phyloP scores from a whole-genome alignment of 2,888 invertebrate species.

The Pheosia gnoma region DNA sequence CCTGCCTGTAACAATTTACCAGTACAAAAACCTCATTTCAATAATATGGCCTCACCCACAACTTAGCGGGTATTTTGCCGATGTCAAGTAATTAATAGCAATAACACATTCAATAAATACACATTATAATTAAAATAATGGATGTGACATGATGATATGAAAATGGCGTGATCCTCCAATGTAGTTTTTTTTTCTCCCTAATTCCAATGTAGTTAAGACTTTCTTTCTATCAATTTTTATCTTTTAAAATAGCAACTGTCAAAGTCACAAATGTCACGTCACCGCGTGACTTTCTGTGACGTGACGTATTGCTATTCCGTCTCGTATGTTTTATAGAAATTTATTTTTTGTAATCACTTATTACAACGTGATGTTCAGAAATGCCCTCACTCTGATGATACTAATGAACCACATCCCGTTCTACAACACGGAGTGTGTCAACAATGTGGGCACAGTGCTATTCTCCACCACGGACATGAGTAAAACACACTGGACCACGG shows the following conservation, averaged over 20 bases:
- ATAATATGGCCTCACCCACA: too few relatives aligned
- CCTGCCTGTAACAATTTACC: too few relatives aligned
- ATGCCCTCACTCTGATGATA: not conserved
- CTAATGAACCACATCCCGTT: not conserved
- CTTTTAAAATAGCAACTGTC: not conserved
- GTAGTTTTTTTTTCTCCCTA: too few relatives aligned
- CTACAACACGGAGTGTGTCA: slow-evolving; percentile 16
- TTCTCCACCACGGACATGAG: slow-evolving; percentile 47
- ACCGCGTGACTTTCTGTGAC: too few relatives aligned
- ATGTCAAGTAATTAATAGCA: too few relatives aligned
- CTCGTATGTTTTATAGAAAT: not conserved
- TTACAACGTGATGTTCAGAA: slow-evolving; percentile 1
- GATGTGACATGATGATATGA: too few relatives aligned
- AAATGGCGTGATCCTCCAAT: too few relatives aligned
- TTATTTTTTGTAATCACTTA: slow-evolving; percentile 6
- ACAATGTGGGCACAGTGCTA: slow-evolving; percentile 63
- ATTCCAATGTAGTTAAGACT: too few relatives aligned
- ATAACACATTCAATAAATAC: too few relatives aligned
- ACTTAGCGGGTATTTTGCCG: too few relatives aligned
- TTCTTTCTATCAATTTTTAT: not conserved
- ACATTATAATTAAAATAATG: too few relatives aligned
- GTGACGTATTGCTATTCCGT: not conserved
- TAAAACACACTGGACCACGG: slow-evolving; percentile 48
- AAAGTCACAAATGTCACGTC: not conserved
- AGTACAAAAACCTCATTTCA: too few relatives aligned